phyloP scores from a whole-genome alignment of 2,888 invertebrate genomes.

The Abrostola tripartita region DNA sequence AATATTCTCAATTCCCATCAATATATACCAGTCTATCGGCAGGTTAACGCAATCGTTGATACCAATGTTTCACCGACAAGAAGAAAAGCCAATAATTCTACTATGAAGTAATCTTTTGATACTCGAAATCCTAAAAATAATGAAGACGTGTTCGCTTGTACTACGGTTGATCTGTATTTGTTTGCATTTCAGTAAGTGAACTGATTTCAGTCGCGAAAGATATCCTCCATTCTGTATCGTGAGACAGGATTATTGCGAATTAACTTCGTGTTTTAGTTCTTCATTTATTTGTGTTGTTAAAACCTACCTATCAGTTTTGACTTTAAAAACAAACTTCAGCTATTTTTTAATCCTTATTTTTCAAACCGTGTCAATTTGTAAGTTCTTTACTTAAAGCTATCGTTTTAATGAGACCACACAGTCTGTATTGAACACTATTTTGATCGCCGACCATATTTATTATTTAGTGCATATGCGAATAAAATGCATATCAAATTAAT shows the following conservation, averaged over 20 bases:
- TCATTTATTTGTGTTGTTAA: conserved; percentile 10
- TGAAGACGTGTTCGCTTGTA: conserved; percentile 2
- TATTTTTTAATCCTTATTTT: too few species aligned
- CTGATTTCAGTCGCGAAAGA: conserved; percentile 33
- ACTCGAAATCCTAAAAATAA: conserved; percentile 36
- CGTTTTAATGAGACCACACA: not conserved
- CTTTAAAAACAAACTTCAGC: too few species aligned
- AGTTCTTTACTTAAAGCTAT: too few species aligned
- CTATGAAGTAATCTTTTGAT: conserved; percentile 50
- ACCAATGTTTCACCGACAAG: conserved; percentile 36
- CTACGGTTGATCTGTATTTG: conserved; percentile 14
- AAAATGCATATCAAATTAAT: conserved; percentile 65
- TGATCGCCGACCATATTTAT: conserved; percentile 34
- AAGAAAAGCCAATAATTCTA: conserved; percentile 48
- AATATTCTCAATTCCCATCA: conserved; percentile 48
- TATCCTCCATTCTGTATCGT: conserved; percentile 22
- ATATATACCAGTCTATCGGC: conserved; percentile 52
- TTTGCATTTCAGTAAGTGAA: conserved; percentile 30
- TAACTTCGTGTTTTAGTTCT: conserved; percentile 9
- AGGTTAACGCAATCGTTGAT: conserved; percentile 40
- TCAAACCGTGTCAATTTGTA: too few species aligned
- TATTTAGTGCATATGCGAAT: conserved; percentile 48
- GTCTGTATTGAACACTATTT: conserved; percentile 18
- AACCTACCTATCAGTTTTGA: not conserved
- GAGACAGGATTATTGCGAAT: conserved; percentile 19